These are phyloP conservation scores for Pyrgus malvae DNA, from an alignment of 2,888 invertebrate genomes.

Conservation along the genomic window DNA sequence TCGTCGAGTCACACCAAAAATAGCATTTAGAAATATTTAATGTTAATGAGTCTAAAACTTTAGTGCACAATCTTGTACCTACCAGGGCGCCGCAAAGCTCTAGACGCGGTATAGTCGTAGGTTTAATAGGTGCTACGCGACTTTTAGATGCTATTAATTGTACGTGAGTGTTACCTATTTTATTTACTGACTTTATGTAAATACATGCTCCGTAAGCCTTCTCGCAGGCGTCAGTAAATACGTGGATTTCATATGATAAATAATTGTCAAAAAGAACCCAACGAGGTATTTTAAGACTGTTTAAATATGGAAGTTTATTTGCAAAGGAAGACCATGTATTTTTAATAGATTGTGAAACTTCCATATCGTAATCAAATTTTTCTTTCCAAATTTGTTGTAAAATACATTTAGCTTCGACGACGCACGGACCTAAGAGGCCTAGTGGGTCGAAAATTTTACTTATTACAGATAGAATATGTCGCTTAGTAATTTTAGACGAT, in stretches of 20 bases:
- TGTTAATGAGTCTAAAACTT: slow-evolving; percentile 1
- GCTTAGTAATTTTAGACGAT: neutral
- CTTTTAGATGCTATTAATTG: slow-evolving; percentile 1
- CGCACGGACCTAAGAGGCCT: slow-evolving; percentile 29
- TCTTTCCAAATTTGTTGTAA: slow-evolving; percentile 33
- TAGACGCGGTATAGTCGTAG: slow-evolving; percentile 25
- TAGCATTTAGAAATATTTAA: neutral
- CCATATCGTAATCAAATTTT: slow-evolving; percentile 29
- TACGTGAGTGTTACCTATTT: slow-evolving; percentile 21
- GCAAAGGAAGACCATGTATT: slow-evolving; percentile 11
- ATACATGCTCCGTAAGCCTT: slow-evolving; percentile 37
- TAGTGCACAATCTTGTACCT: slow-evolving; percentile 17
- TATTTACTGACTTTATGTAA: slow-evolving; percentile 29
- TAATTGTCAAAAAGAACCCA: slow-evolving; percentile 23
- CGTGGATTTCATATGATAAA: slow-evolving; percentile 32
- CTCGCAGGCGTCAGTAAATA: slow-evolving; percentile 39
- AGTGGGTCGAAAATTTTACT: no score
- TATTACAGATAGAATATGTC: neutral
- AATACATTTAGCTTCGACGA: slow-evolving; percentile 33
- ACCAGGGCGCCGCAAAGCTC: slow-evolving; percentile 30
- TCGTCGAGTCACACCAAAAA: slow-evolving; percentile 7
- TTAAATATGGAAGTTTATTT: slow-evolving; percentile 22
- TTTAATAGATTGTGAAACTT: slow-evolving; percentile 30
- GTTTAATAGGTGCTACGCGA: slow-evolving; percentile 25
- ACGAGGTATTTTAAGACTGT: slow-evolving; percentile 34